Base-by-base conservation (phyloP, 2,888 invertebrate genomes). In the Leucoptera coffeella region DNA sequence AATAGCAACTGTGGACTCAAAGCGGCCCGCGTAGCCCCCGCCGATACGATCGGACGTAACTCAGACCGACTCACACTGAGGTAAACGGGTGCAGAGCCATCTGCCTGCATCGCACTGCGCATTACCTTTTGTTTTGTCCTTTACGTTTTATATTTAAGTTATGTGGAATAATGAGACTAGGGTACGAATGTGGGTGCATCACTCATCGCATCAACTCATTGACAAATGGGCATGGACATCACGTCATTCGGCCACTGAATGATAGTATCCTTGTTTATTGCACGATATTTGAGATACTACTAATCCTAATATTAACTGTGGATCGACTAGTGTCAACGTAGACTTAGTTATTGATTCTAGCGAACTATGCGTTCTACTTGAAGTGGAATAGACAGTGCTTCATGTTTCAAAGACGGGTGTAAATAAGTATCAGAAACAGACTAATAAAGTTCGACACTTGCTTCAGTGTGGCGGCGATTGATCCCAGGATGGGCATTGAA, bases 41-140 rank as follows among this genome's bases (percentile, higher is more conserved):
- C 59, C 50, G 49, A 47, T 52, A 53, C 60, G 45, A 56, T 52
- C 47, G 65, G 64, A 60, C 47, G 43, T 60, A 60, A 56, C 65
- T 59, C 64, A 51, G 56, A 64, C 59, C 69, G 65, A 59, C 65
- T 62, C 69, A 69, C 69, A 67, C 67, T 69, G 69, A 69, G 69
- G 69, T 69, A 69, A n/a, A n/a, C n/a, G n/a, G n/a, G n/a, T n/a
- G n/a, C n/a, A n/a, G n/a, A n/a, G n/a, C n/a, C n/a, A n/a, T n/a
- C n/a, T n/a, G n/a, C n/a, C n/a, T n/a, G n/a, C n/a, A n/a, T n/a
- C n/a, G n/a, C n/a, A n/a, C n/a, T n/a, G n/a, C n/a, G n/a, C n/a
- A n/a, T n/a, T n/a, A n/a, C n/a, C n/a, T 47, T 47, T 58, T 60
- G 52, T 60, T 54, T 57, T 57, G 57, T 60, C 53, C 61, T 52